Percentiles rank a stretch among this genome's conserved stretches.
phyloP scores from a whole-genome alignment of 2,888 invertebrate species.

The Chymomyza procnemis region DNA sequence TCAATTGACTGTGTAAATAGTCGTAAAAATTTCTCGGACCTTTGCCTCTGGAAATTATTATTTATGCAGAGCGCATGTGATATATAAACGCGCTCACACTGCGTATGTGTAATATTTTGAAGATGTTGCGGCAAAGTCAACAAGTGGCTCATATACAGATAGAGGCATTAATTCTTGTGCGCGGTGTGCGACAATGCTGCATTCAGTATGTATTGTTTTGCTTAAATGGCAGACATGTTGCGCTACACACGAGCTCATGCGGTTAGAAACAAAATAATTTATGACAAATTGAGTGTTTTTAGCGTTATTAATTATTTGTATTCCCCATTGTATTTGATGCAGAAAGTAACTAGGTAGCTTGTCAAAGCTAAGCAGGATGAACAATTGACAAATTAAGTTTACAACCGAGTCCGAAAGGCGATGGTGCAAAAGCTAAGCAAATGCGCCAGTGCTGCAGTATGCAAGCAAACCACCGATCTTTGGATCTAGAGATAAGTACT shows the following conservation, averaged over 20 bases:
- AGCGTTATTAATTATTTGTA: too few species aligned
- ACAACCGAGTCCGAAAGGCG: too few species aligned
- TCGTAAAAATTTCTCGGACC: conserved; percentile 53
- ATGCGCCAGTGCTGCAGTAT: too few species aligned
- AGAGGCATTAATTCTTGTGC: conserved; percentile 23
- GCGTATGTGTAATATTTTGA: conserved; percentile 29
- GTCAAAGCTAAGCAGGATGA: too few species aligned
- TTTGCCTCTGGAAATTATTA: not conserved
- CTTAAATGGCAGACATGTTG: conserved; percentile 19
- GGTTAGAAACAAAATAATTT: not conserved
- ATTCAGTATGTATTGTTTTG: conserved; percentile 10
- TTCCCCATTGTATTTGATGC: too few species aligned
- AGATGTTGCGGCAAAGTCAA: conserved; percentile 47
- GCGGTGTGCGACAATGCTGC: not conserved
- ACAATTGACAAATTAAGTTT: too few species aligned
- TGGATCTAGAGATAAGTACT: too few species aligned
- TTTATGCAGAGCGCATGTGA: not conserved
- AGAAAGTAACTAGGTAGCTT: too few species aligned
- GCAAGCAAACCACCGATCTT: too few species aligned
- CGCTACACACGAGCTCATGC: not conserved
- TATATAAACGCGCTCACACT: not conserved
- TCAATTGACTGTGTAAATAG: conserved; percentile 62
- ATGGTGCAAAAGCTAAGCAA: too few species aligned
- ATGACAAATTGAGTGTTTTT: not conserved
- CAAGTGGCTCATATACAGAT: conserved; percentile 39